Conservation (phyloP, 2,797 vertebrate genomes). For the Acomys russatus region DNA sequence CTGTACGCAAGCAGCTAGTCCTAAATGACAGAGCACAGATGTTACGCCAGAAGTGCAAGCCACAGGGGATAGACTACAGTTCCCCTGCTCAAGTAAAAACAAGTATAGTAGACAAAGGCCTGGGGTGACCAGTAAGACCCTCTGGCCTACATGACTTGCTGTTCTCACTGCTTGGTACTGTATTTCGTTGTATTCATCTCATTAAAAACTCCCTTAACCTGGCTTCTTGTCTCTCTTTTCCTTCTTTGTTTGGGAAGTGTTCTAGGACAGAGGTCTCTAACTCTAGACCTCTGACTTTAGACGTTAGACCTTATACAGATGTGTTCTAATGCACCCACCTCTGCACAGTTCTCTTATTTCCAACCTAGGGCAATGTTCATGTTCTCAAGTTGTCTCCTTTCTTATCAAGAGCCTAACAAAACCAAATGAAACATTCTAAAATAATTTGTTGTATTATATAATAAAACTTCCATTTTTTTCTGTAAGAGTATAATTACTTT, state of each 20-base stretch:
- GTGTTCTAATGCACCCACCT: background rate
- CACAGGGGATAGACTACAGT: no score
- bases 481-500: background rate
- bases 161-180: background rate
- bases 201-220: background rate
- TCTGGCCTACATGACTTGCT: background rate
- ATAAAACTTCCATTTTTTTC: constrained; percentile 28
- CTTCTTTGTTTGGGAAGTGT: background rate
- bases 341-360: background rate
- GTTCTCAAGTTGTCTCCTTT: constrained; percentile 22
- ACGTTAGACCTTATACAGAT: background rate
- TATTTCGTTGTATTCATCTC: background rate
- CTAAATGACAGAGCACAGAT: background rate
- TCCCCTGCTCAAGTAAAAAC: background rate
- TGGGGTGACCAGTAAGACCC: background rate
- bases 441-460: constrained; percentile 38
- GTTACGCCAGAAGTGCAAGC: background rate
- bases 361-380: background rate
- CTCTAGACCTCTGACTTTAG: no score
- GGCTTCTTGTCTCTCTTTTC: background rate
- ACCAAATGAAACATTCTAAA: background rate
- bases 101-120: background rate
- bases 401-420: background rate
- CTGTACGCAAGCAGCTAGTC: background rate
- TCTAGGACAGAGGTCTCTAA: background rate